These are phyloP conservation scores for Apodemus agrarius DNA, from an alignment of 2,797 vertebrate genomes.

Conservation along the genomic window DNA sequence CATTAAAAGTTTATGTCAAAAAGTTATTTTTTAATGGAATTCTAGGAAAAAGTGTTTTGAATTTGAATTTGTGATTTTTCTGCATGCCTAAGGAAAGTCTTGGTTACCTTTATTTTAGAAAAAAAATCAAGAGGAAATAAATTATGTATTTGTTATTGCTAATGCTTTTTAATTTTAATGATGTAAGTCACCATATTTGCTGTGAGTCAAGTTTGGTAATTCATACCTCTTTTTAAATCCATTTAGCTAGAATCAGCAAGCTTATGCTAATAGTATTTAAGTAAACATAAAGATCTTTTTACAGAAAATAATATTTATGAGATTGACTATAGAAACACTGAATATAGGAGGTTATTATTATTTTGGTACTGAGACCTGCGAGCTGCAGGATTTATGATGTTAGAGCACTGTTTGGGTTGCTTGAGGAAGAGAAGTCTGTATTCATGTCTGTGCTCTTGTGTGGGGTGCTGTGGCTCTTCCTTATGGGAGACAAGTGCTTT, in stretches of 20 bases:
- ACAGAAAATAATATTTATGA: background rate
- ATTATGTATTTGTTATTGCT: constrained; percentile 35
- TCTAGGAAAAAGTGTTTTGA: constrained; percentile 46
- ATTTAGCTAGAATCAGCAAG: background rate
- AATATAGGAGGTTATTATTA: background rate
- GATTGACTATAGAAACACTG: background rate
- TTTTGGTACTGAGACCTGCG: background rate
- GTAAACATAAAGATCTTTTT: background rate
- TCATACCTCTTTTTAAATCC: background rate
- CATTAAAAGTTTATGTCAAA: constrained; percentile 4
- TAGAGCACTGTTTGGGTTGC: constrained; percentile 10
- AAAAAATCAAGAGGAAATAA: constrained; percentile 11
- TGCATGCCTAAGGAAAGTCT: constrained; percentile 15
- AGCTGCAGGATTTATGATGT: background rate
- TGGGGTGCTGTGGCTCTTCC: background rate
- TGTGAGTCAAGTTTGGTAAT: background rate
- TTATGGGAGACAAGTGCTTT: background rate
- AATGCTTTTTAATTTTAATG: constrained; percentile 38
- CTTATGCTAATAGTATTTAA: background rate
- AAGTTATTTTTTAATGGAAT: background rate
- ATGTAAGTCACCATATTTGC: background rate
- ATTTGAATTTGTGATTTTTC: constrained; percentile 30
- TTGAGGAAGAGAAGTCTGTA: constrained; percentile 36
- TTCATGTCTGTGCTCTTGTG: background rate
- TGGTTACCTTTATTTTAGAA: background rate